These are phyloP conservation scores for Astyanax mexicanus DNA, from an alignment of 2,797 vertebrate genomes.

Conservation along the genomic window DNA sequence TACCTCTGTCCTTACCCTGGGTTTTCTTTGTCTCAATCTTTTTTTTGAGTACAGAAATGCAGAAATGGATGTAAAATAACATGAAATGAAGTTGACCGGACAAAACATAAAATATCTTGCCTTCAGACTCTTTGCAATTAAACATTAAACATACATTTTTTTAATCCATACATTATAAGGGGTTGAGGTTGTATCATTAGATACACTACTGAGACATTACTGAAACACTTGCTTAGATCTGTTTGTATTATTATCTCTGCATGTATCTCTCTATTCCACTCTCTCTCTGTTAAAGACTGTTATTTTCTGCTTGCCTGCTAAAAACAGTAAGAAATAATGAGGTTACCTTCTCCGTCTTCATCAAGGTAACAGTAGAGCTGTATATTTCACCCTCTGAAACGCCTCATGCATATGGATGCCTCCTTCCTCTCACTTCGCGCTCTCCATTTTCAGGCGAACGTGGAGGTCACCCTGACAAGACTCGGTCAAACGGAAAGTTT, in stretches of 20 bases:
- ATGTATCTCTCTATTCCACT: background rate
- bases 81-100: too few species aligned
- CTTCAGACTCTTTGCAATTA: too few species aligned
- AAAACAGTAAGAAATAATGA: slow-evolving; percentile 3
- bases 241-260: background rate
- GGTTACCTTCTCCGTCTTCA: slow-evolving; percentile 1
- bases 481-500: slow-evolving; percentile 4
- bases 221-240: background rate
- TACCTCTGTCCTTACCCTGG: too few species aligned
- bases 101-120: too few species aligned
- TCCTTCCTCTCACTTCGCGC: background rate
- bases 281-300: background rate
- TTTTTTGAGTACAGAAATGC: too few species aligned
- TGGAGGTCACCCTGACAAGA: slow-evolving; percentile 3
- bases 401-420: slow-evolving; percentile 20
- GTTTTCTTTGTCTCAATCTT: too few species aligned
- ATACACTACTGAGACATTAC: background rate
- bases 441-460: background rate
- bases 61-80: too few species aligned
- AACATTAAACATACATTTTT: too few species aligned
- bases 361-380: background rate
- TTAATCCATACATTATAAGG: too few species aligned
- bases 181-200: too few species aligned
- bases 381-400: background rate
- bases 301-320: too few species aligned